phyloP scores from a whole-genome alignment of 2,888 invertebrate genomes.

The Himalopsyche kuldschensis region DNA sequence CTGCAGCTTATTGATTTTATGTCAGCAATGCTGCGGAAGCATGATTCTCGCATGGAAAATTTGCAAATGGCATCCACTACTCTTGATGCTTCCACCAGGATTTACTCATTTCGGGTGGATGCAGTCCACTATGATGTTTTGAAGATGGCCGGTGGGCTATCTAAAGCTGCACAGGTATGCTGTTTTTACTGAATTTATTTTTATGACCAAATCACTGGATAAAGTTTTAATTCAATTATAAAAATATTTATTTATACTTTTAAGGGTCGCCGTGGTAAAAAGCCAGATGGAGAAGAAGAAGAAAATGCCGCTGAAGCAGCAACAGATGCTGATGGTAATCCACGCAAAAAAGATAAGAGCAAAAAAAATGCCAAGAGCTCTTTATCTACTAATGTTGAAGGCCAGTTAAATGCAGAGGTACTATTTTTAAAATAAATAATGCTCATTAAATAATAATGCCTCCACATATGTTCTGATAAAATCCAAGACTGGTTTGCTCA shows the following conservation, averaged over 20 bases:
- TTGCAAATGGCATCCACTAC: slow-evolving; percentile 82
- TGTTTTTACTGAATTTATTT: background rate
- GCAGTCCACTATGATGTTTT: slow-evolving; percentile 78
- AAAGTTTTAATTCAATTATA: background rate
- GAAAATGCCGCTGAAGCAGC: slow-evolving; percentile 38
- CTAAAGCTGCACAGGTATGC: slow-evolving; percentile 56
- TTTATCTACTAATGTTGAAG: slow-evolving; percentile 31
- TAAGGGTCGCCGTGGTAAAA: slow-evolving; percentile 56
- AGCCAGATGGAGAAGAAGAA: slow-evolving; percentile 48
- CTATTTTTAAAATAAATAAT: background rate
- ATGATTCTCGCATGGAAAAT: slow-evolving; percentile 70
- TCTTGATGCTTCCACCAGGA: slow-evolving; percentile 85
- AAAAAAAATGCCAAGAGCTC: slow-evolving; percentile 37
- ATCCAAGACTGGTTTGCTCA: no score
- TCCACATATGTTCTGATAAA: no score
- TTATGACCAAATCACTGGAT: background rate
- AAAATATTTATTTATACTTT: background rate
- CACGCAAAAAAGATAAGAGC: slow-evolving; percentile 38
- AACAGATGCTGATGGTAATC: slow-evolving; percentile 41
- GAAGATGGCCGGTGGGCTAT: slow-evolving; percentile 73
- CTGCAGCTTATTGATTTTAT: slow-evolving; percentile 85
- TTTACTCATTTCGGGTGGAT: slow-evolving; percentile 86
- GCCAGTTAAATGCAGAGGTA: slow-evolving; percentile 36
- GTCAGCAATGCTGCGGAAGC: slow-evolving; percentile 71
- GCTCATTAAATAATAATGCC: background rate